Base-by-base conservation (phyloP, 2,797 vertebrate species). In the Xenopus petersii region DNA sequence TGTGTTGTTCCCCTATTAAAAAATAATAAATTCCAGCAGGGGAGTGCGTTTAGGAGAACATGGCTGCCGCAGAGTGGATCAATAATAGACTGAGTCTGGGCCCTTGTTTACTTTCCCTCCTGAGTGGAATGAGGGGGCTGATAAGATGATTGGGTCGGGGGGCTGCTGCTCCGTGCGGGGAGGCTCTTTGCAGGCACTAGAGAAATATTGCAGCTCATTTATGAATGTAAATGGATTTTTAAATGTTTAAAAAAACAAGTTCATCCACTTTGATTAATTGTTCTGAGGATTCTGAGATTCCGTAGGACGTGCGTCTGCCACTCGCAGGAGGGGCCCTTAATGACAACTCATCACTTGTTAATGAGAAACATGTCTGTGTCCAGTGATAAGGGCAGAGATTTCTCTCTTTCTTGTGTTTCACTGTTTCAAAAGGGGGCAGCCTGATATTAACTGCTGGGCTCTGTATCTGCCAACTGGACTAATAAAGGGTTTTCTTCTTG, bases 281-380 rank as follows among this genome's bases (percentile, higher is more conserved):
- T 21, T 11, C n/a, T 64, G 12, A 33, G 51, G 59, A 30, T 67
- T 3, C 55, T 30, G 33, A 55, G 66, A 21, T 54, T 72, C n/a
- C 51, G 24, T 30, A 72, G 71, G 63, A 60, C 65, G 26, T 71
- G 67, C 66, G 66, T 47, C 70, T 64, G 49, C 75, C 75, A 68
- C 70, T 62, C 65, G 47, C 49, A 66, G 67, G 65, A 72, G 81
- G 75, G 54, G 73, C 21, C 21, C 21, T 46, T 71, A 42, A 71
- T 70, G 73, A 79, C 55, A 75, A 72, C 74, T 80, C 65, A 74
- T 73, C 59, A 67, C 16, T 58, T 48, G 68, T 68, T 81, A 67
- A 70, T 74, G 79, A 80, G 72, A 64, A 46, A 51, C 67, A 68
- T 69, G 49, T 80, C 73, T 82, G 75, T 81, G 58, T 74, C 71